Conservation (phyloP, 1,140 invertebrate species). For the Drosophila orena region DNA sequence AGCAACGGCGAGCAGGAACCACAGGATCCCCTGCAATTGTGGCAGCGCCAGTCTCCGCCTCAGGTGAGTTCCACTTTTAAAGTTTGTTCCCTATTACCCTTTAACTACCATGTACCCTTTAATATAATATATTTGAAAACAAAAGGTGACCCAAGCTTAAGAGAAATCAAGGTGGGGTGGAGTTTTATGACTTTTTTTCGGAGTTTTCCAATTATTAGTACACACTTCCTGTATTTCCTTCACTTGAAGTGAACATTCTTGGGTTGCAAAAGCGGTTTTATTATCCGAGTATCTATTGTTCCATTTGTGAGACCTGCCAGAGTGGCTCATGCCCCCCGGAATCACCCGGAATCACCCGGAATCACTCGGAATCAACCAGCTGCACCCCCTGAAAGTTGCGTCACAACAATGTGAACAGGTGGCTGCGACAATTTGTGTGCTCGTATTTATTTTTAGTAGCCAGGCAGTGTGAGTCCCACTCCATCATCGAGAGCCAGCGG, state of each 20-base stretch:
- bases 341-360: constrained; percentile 1
- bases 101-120: too few species aligned
- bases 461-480: constrained; percentile 28
- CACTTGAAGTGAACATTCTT: constrained; percentile 1
- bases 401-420: constrained; percentile 82
- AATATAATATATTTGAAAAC: too few species aligned
- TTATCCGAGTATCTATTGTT: constrained; percentile 1
- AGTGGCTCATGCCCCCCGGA: neutral
- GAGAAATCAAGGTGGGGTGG: neutral
- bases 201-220: neutral
- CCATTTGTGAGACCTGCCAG: constrained; percentile 12
- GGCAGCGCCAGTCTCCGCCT: constrained; percentile 34
- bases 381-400: constrained; percentile 53
- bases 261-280: neutral
- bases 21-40: constrained; percentile 9
- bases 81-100: too few species aligned
- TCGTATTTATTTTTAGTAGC: constrained; percentile 81
- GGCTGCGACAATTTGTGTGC: constrained; percentile 81
- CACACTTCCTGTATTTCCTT: neutral
- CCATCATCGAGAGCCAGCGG: constrained; percentile 32
- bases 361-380: neutral
- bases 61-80: constrained; percentile 38
- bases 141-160: too few species aligned
- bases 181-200: neutral
- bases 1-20: constrained; percentile 55